Base-by-base conservation (phyloP, 2,888 invertebrate genomes). In the Caenorhabditis sulstoni region DNA sequence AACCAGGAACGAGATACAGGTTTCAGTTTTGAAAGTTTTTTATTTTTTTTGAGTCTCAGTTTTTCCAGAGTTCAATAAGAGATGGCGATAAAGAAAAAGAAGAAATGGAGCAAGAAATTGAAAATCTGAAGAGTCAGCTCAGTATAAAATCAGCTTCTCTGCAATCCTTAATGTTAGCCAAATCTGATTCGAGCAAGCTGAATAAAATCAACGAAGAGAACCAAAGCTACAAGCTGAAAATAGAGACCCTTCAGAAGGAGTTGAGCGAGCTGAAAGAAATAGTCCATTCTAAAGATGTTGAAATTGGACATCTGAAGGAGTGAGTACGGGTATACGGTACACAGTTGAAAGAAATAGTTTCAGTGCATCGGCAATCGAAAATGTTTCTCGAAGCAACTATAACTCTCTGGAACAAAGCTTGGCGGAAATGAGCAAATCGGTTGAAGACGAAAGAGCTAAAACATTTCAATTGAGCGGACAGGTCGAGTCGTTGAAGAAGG, bases 91-190 rank as follows among this genome's bases (percentile, higher is more conserved):
- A 70, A 37, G 70, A 68, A 5, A 74, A 79, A 52, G 70, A 74
- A 16, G 20, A 59, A 8, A 68, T 87, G 55, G 65, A 75, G 20
- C 68, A 71, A 12, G 87, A 88, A 39, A 70, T 86, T 23, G 83
- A 83, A 2, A 71, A 84, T 35, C 64, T 81, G 18, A 71, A 84
- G 44, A 79, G 81, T 39, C 87, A 88, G 61, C 49, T 88, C 49
- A 70, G 80, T 29, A 82, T 87, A 68, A 88, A 88, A 66, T 41
- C 75, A 8, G 87, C 88, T 0, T 87, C 88, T 2, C 65, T 88
- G 12, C 84, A 88, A 64, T 84, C 85, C 7, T 64, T 88, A 12
- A 85, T 81, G 80, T 58, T 88, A 16, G 88, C 86, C 2, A 88
- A 87, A 62, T 75, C 80, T 44, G 83, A 83, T 55, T 65, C 70